phyloP scores from a whole-genome alignment of 2,113 vertebrate species.

The Carassius auratus region DNA sequence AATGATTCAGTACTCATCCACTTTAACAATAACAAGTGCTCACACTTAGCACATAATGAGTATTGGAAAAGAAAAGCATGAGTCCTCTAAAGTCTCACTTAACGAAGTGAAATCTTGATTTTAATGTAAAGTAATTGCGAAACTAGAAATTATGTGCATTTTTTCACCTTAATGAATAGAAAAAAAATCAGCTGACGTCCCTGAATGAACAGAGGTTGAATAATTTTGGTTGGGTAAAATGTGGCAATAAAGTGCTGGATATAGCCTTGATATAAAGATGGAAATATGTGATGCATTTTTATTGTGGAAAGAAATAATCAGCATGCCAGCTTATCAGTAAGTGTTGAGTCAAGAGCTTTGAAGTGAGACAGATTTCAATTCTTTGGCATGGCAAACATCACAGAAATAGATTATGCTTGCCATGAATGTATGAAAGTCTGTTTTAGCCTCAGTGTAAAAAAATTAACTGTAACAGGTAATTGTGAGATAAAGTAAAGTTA shows the following conservation, averaged over 20 bases:
- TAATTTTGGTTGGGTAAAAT: background rate
- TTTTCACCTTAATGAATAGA: background rate
- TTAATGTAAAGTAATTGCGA: background rate
- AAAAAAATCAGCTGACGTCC: background rate
- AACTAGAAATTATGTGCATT: background rate
- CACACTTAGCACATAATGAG: background rate
- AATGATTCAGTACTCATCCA: conserved; percentile 8
- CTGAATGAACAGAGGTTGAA: background rate
- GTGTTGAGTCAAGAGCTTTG: background rate
- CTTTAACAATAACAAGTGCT: conserved; percentile 22
- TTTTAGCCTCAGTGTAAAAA: background rate
- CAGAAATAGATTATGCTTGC: background rate
- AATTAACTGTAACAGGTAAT: background rate
- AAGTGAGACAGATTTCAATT: conserved; percentile 6
- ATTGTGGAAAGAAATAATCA: background rate
- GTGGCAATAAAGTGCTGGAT: background rate
- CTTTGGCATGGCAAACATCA: background rate
- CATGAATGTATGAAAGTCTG: background rate
- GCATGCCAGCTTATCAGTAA: background rate
- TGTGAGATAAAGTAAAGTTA: background rate
- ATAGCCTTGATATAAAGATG: background rate
- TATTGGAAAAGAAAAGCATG: conserved; percentile 2
- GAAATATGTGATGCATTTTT: background rate
- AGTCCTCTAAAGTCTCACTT: background rate
- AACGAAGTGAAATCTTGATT: background rate